Base-by-base conservation (phyloP, 2,797 vertebrate species). In the Myotis vivesi region DNA sequence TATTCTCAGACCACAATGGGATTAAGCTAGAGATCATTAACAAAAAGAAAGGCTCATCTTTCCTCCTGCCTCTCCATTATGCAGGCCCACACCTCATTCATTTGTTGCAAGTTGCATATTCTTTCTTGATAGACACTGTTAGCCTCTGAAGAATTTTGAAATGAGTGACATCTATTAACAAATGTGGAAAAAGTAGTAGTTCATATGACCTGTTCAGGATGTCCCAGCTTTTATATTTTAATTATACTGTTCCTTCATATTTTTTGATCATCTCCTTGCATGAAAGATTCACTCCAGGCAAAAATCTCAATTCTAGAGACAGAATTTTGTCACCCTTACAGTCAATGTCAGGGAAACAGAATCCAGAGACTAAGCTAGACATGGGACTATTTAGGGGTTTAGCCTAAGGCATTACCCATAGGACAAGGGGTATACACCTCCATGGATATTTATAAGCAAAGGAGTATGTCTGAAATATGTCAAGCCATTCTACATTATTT, bases 281-380 rank as follows among this genome's bases (percentile, higher is more conserved):
- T 62, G 36, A 93, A 94, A 91, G 36, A 75, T 72, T 89, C 86
- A 38, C 16, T 90, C 13, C 12, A 76, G 85, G 49, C 9, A 93
- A 84, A 91, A n/a, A 36, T 10, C 20, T 95, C 41, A 62, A 17
- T 81, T 89, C 72, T 89, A 53, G 57, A 84, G 62, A 49, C 46
- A 62, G 30, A 20, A 36, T 17, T 76, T 79, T 30, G 69, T 83
- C 36, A 51, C 13, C 3, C 22, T 94, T 80, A 80, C 17, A 80
- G 55, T 41, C 17, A 30, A 16, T 17, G n/a, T 66, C 25, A 80
- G 76, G 23, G 59, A 89, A 81, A 33, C 28, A 62, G 79, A 93
- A 85, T 69, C 62, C 25, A 89, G 69, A 84, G 62, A 33, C 46
- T 87, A 28, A 57, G 51, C 64, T 33, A 51, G 69, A 72, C 51